A percentile compares a stretch with the other conserved stretches of the same genome.
phyloP scores from a whole-genome alignment of 1,140 invertebrate species.

The Acromyrmex charruanus region DNA sequence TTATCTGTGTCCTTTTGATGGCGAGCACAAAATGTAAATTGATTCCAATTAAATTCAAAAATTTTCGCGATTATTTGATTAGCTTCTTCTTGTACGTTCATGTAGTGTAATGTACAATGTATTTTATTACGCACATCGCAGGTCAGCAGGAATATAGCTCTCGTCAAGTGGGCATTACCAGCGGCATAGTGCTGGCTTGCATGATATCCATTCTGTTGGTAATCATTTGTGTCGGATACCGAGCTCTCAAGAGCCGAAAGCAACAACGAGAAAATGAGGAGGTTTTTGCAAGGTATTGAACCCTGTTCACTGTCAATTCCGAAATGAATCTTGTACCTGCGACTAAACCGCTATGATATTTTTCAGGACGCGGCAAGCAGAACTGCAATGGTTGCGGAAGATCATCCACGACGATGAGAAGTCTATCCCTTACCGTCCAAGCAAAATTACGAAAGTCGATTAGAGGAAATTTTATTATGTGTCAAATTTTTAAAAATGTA shows the following conservation, averaged over 20 bases:
- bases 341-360: slow-evolving; percentile 18
- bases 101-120: not conserved
- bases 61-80: not conserved
- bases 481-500: not conserved
- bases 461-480: slow-evolving; percentile 63
- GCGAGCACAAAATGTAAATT: not conserved
- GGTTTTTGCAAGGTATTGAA: slow-evolving; percentile 77
- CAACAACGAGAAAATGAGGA: slow-evolving; percentile 87
- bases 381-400: slow-evolving; percentile 81
- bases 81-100: not conserved
- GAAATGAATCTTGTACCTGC: not conserved
- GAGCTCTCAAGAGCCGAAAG: slow-evolving; percentile 88
- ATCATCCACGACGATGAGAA: slow-evolving; percentile 77
- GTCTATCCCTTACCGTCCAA: slow-evolving; percentile 62
- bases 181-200: slow-evolving; percentile 91
- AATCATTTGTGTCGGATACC: slow-evolving; percentile 90
- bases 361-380: slow-evolving; percentile 77
- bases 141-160: slow-evolving; percentile 93
- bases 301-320: not conserved
- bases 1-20: too few species aligned
- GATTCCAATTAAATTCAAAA: not conserved
- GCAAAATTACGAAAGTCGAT: slow-evolving; percentile 81
- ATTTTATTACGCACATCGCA: slow-evolving; percentile 30
- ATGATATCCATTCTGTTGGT: slow-evolving; percentile 92
- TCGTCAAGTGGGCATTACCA: slow-evolving; percentile 91